Evolutionary conservation across 2,888 invertebrate genomes (phyloP), one percentile per base, ranked within the genome.

Genomic region (Sinhomidia bicolor): DNA sequence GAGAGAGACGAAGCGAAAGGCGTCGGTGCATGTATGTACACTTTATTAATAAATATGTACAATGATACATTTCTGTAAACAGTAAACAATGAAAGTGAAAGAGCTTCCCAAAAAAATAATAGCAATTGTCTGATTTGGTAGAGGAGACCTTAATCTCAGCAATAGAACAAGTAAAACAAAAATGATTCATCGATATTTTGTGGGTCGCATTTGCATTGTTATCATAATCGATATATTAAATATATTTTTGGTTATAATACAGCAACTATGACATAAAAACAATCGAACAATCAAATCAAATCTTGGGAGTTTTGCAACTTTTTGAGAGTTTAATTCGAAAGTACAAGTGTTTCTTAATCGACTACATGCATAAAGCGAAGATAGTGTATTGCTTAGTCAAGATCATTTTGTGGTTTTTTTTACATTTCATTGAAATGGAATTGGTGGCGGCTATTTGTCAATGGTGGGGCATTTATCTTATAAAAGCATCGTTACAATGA

Each of bases 221-320:
- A 79, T 79, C 41, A 54, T 32, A 54, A 78, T 78, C 14, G 10
- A 14, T 29, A 60, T 60, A 14, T 14, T 10, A 17, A 51, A 10
- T 51, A 51, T 51, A 51, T 14, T 10, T n/a, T n/a, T 51, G 3
- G 51, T 14, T 10, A 51, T 51, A 51, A 51, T 51, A 51, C 4
- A 7, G 41, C 60, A 60, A 57, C 32, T 36, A 60, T 23, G 44
- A 62, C 32, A 65, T 26, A 26, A 32, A 23, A 36, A 7, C 71
- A 20, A 14, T 17, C 44, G 20, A 44, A 23, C 23, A 20, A 6
- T n/a, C 44, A 41, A 44, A 44, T 23, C 32, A 65, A 68, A 82
- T 82, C 60, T 79, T 36, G 36, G 20, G 51, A 54, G 79, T 79
- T 82, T 82, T 82, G 81, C 65, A 68, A 82, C n/a, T 20, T 82